Conservation (phyloP, 2,797 vertebrate species). For the Cygnus olor region DNA sequence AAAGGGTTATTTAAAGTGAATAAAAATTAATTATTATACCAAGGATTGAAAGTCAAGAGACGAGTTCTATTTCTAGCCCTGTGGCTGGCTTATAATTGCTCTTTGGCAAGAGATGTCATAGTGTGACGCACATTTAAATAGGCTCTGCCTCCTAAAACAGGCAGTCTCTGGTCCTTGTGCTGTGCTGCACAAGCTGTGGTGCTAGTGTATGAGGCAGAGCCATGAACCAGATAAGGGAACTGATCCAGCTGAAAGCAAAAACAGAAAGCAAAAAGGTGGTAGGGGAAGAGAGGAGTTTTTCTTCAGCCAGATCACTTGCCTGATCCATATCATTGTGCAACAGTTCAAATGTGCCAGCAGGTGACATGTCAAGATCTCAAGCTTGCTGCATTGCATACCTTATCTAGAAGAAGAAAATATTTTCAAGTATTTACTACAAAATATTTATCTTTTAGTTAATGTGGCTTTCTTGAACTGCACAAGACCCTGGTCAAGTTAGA, state of each 20-base stretch:
- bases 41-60: slow-evolving; percentile 36
- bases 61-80: slow-evolving; percentile 40
- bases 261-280: neutral
- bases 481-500: neutral
- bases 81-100: slow-evolving; percentile 33
- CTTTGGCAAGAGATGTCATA: neutral
- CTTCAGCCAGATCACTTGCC: neutral
- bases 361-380: neutral
- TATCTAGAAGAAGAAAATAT: neutral
- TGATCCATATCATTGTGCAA: neutral
- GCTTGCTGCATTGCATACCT: neutral
- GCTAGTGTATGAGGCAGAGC: neutral
- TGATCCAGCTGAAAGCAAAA: neutral
- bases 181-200: neutral
- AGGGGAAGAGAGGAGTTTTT: neutral
- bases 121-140: neutral
- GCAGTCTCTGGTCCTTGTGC: neutral
- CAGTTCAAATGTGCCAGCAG: neutral
- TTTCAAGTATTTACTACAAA: neutral
- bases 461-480: neutral
- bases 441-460: neutral
- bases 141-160: neutral
- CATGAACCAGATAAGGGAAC: neutral
- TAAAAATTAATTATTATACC: slow-evolving; percentile 16
- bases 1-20: neutral